Evolutionary conservation across 2,113 vertebrate genomes (phyloP).

Genomic region (Mixornis gularis): DNA sequence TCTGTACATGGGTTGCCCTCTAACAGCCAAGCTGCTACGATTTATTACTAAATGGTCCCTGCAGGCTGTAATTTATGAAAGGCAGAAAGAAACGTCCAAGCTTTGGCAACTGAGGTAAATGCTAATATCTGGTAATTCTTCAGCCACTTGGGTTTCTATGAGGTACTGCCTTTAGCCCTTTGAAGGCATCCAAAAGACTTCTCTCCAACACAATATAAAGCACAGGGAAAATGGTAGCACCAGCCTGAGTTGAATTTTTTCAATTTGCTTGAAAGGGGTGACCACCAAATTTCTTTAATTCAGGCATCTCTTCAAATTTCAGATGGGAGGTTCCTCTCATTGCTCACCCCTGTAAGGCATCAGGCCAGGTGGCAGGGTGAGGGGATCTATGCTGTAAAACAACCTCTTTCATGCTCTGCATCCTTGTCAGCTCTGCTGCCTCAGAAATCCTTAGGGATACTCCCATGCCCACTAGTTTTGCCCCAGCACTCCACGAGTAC

Average conservation of each 20-base stretch:
- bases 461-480: neutral
- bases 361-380: neutral
- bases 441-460: neutral
- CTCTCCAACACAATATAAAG: neutral
- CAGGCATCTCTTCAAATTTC: neutral
- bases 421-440: neutral
- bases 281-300: neutral
- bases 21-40: conserved; percentile 21
- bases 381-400: neutral
- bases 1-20: neutral
- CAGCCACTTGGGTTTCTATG: neutral
- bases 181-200: neutral
- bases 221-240: neutral
- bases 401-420: neutral
- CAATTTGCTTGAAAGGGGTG: neutral
- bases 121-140: conserved; percentile 34
- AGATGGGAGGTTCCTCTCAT: neutral
- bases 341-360: neutral
- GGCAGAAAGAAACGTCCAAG: neutral
- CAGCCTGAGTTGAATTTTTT: neutral
- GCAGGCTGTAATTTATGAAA: conserved; percentile 27
- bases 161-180: neutral
- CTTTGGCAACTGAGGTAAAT: conserved; percentile 23
- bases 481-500: neutral
- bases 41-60: conserved; percentile 29